Percentiles rank a stretch among this genome's conserved stretches.
These are phyloP conservation scores for Eulemur coronatus DNA, from an alignment of 2,797 vertebrate genomes.

Conservation along the genomic window DNA sequence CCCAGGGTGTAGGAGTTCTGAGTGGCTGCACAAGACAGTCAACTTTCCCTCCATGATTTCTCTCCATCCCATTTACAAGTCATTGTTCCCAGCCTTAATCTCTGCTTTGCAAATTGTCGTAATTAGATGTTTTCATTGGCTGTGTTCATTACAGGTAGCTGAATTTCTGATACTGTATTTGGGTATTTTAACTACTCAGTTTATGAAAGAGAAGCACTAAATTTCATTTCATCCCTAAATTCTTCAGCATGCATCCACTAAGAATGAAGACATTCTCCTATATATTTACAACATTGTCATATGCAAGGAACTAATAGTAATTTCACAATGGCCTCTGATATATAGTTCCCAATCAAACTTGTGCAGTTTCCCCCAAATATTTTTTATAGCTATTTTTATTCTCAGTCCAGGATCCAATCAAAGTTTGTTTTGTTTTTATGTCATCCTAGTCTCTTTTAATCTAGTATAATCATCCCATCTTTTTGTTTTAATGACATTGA, in stretches of 20 bases:
- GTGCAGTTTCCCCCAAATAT: background rate
- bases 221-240: background rate
- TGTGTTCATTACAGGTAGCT: background rate
- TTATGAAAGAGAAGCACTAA: background rate
- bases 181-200: background rate
- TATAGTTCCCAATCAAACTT: background rate
- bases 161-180: background rate
- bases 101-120: background rate
- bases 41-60: background rate
- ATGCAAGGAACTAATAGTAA: background rate
- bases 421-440: background rate
- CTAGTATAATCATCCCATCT: background rate
- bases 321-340: background rate
- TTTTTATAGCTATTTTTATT: background rate
- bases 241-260: background rate
- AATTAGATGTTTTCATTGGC: background rate
- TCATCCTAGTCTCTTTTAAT: background rate
- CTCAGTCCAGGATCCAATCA: background rate
- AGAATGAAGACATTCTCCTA: background rate
- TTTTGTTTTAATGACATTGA: background rate
- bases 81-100: background rate
- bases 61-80: background rate
- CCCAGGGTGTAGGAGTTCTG: background rate
- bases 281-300: background rate
- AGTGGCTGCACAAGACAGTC: background rate